These are phyloP conservation scores for Lagenorhynchus albirostris DNA, from an alignment of 2,113 vertebrate genomes.

Conservation along the genomic window DNA sequence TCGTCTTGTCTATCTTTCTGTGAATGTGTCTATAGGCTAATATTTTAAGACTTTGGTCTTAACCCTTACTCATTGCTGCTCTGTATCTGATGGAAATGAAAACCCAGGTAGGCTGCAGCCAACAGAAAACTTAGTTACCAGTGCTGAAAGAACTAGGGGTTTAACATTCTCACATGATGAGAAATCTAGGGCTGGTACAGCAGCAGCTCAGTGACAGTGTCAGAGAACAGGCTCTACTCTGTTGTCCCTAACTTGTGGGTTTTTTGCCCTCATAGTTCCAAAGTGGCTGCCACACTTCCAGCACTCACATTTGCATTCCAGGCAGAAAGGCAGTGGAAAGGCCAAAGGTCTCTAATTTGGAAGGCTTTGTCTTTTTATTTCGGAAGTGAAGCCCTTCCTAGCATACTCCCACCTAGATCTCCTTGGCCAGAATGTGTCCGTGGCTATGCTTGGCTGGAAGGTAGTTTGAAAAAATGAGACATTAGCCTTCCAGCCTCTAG, in stretches of 20 bases:
- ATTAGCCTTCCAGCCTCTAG: not conserved
- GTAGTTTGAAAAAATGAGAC: not conserved
- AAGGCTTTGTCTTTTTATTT: not conserved
- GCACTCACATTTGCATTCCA: not conserved
- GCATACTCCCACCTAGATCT: not conserved
- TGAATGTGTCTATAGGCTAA: not conserved
- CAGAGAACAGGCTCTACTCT: not conserved
- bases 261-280: not conserved
- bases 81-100: not conserved
- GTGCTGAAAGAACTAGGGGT: not conserved
- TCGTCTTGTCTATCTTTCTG: no score
- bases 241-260: not conserved
- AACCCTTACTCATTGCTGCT: not conserved
- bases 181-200: not conserved
- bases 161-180: not conserved
- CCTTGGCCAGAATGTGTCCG: not conserved
- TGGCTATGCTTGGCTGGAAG: not conserved
- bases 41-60: not conserved
- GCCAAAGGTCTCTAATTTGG: not conserved
- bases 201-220: not conserved
- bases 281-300: not conserved
- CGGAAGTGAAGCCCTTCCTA: not conserved
- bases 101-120: not conserved
- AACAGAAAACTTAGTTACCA: not conserved
- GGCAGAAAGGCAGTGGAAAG: not conserved